These are phyloP conservation scores for Drosophila pseudotalamancana DNA, from an alignment of 2,888 invertebrate species.

Conservation along the genomic window DNA sequence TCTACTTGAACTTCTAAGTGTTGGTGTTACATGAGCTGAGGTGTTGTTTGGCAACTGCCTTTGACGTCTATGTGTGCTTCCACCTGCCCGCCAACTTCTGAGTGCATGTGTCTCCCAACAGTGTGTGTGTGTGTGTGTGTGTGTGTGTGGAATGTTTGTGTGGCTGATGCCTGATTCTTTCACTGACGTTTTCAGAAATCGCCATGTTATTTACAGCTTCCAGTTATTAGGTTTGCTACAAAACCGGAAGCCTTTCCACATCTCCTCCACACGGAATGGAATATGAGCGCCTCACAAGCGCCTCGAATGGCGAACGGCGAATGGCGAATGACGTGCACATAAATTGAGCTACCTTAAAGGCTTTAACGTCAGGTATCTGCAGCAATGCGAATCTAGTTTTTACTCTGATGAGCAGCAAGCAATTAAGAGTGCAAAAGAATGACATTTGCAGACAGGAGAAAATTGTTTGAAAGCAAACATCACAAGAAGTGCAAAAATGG, in stretches of 20 bases:
- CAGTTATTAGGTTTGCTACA: slow-evolving; percentile 59
- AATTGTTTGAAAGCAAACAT: neutral
- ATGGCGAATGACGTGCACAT: slow-evolving; percentile 29
- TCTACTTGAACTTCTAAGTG: slow-evolving; percentile 83
- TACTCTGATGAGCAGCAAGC: slow-evolving; percentile 33
- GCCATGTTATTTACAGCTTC: slow-evolving; percentile 49
- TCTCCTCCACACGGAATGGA: slow-evolving; percentile 11
- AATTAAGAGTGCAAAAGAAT: slow-evolving; percentile 39
- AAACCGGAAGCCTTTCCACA: slow-evolving; percentile 26
- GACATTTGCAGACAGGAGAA: neutral
- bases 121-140: neutral
- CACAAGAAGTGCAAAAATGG: too few relatives aligned
- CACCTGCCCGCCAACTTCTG: slow-evolving; percentile 41
- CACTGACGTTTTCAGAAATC: slow-evolving; percentile 34
- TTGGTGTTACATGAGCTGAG: slow-evolving; percentile 72
- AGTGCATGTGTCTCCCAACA: slow-evolving; percentile 15
- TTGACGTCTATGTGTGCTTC: slow-evolving; percentile 64
- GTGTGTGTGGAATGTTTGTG: slow-evolving; percentile 12
- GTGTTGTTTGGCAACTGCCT: slow-evolving; percentile 71
- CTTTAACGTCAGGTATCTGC: slow-evolving; percentile 2
- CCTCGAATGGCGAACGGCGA: too few relatives aligned
- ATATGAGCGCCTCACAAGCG: slow-evolving; percentile 33
- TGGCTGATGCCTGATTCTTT: slow-evolving; percentile 26
- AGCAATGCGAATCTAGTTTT: slow-evolving; percentile 2
- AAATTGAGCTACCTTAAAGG: slow-evolving; percentile 40